Evolutionary conservation across 1,140 invertebrate species (phyloP), one percentile per base, ranked within the genome.

Genomic region (Drosophila sp.): DNA sequence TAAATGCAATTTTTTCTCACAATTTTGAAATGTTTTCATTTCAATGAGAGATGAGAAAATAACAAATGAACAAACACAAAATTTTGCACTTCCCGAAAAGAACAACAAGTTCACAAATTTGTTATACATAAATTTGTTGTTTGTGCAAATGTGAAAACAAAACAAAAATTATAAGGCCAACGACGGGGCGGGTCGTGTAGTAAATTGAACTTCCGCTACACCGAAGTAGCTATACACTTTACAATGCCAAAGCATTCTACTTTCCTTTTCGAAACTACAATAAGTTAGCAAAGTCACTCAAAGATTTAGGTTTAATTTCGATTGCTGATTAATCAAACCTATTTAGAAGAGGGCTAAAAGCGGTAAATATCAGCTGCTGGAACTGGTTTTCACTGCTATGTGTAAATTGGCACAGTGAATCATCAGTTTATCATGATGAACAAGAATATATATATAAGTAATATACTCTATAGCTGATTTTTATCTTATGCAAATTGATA

Each of bases 11-110:
- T 38, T 57, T 17, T 35, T 57, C n/a, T n/a, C n/a, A 33, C n/a
- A 57, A 57, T 23, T 35, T 57, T 10, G 17, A 17, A 57, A 58
- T 58, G 56, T 58, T 58, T 58, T 58, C 56, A 38, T 58, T 58
- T 58, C 56, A 58, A 35, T 17, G 17, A 38, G 33, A 25, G 33
- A 25, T 50, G 44, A 50, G 44, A 50, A 50, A 50, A 50, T 50
- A 50, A 27, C 44, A 50, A 17, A 17, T 50, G 44, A 50, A 10
- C 23, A 50, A 50, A 7, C 7, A 50, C 17, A 35, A 17, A 23
- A 23, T 25, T 32, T 58, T 58, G 32, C 33, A 58, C 56, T 58
- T 58, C 56, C 56, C 56, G 32, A 58, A 58, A 58, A 54, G 7
- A 35, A 35, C 33, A 50, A 50, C 44, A 50, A 58, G 23, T 58